phyloP scores from a whole-genome alignment of 92 coral and sea anemone genomes.

The Zoanthus sociatus region DNA sequence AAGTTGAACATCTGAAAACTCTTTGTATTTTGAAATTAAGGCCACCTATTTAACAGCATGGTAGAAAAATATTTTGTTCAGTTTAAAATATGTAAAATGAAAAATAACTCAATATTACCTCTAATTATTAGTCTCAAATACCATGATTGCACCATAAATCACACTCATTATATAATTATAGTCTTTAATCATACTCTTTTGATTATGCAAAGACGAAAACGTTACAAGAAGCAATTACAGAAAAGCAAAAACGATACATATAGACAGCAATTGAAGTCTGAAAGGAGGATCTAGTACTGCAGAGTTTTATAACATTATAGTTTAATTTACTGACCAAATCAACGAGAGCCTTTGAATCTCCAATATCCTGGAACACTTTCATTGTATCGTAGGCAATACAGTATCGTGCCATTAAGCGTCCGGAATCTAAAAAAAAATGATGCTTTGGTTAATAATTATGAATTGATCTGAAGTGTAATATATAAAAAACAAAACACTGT shows the following conservation, averaged over 20 bases:
- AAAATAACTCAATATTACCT: too few relatives aligned
- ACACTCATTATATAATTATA: too few relatives aligned
- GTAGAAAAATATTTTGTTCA: neutral
- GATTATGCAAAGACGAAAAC: too few relatives aligned
- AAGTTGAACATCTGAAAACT: constrained; percentile 91
- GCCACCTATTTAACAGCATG: constrained; percentile 56
- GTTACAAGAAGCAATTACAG: too few relatives aligned
- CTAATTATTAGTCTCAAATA: too few relatives aligned
- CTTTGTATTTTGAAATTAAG: constrained; percentile 93
- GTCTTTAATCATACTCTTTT: too few relatives aligned
- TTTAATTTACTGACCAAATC: constrained; percentile 76
- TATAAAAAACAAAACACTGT: neutral
- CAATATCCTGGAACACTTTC: constrained; percentile 80
- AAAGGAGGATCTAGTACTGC: too few relatives aligned
- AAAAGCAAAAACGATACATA: too few relatives aligned
- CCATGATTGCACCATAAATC: too few relatives aligned
- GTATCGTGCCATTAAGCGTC: constrained; percentile 97
- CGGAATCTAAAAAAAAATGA: constrained; percentile 68
- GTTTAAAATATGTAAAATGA: too few relatives aligned
- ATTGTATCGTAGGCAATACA: constrained; percentile 95
- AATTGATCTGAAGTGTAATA: neutral
- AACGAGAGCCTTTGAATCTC: constrained; percentile 77
- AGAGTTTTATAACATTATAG: too few relatives aligned
- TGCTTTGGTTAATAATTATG: neutral
- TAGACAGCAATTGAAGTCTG: too few relatives aligned